Evolutionary conservation across 2,113 vertebrate genomes (phyloP).

Genomic region (Passer domesticus): DNA sequence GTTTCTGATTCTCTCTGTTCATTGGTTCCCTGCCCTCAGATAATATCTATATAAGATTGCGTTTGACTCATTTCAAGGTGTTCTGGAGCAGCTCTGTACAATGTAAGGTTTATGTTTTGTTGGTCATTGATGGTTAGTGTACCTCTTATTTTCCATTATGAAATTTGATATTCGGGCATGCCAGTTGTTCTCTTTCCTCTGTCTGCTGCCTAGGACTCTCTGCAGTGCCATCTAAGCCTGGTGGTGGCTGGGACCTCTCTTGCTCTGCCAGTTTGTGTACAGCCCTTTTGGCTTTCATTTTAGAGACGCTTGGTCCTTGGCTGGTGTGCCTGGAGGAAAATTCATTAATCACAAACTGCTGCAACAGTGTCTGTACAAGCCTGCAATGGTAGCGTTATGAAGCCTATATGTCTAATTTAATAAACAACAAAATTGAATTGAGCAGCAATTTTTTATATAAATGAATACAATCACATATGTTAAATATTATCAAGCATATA

Average conservation of each 20-base stretch:
- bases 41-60: not conserved
- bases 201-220: not conserved
- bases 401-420: not conserved
- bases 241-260: not conserved
- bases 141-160: not conserved
- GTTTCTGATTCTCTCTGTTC: not conserved
- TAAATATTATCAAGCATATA: not conserved
- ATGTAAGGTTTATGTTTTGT: not conserved
- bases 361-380: not conserved
- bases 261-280: not conserved
- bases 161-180: not conserved
- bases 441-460: not conserved
- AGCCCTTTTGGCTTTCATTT: not conserved
- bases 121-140: not conserved
- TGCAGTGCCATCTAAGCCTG: not conserved
- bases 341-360: not conserved
- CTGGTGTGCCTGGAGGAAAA: not conserved
- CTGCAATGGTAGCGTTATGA: not conserved
- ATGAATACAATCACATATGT: not conserved
- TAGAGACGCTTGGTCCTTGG: not conserved
- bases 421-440: not conserved
- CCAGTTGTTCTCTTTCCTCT: rapidly evolving
- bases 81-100: not conserved
- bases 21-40: not conserved
- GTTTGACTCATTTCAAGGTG: not conserved